Conservation (phyloP, 2,113 vertebrate species). For the Tonatia bakeri region DNA sequence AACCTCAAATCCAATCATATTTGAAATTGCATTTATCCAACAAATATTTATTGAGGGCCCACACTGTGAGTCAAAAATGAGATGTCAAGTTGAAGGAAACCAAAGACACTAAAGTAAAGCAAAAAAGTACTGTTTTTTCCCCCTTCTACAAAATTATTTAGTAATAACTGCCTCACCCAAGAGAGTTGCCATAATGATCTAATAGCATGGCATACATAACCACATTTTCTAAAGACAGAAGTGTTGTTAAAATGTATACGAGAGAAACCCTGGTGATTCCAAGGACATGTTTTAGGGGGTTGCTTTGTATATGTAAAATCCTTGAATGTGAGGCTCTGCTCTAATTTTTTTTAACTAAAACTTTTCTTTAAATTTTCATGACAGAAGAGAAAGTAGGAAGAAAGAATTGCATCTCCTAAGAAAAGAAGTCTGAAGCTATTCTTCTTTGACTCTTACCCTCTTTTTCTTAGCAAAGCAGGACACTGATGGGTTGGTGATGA, state of each 20-base stretch:
- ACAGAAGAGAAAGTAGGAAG: background rate
- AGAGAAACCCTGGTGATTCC: conserved; percentile 16
- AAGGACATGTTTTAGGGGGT: background rate
- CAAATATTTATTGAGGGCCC: background rate
- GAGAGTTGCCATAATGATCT: background rate
- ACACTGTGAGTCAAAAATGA: background rate
- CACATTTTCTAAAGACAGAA: background rate
- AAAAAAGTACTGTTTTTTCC: background rate
- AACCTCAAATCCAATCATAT: background rate
- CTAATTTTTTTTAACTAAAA: background rate
- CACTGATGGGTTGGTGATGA: background rate
- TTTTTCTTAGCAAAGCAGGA: background rate
- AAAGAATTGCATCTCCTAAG: background rate
- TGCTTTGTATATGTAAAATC: background rate
- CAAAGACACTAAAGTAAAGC: conserved; percentile 11
- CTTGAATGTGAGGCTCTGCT: background rate
- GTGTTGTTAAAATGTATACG: conserved; percentile 23
- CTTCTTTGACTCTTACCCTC: background rate
- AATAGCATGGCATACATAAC: background rate
- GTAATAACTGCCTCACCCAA: background rate
- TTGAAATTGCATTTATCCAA: conserved; percentile 31
- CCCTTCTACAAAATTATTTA: background rate
- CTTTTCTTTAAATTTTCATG: background rate
- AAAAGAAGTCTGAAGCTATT: background rate
- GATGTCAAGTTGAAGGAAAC: background rate